These are phyloP conservation scores for Sorex maritimensis DNA, from an alignment of 2,797 vertebrate genomes.

Conservation along the genomic window DNA sequence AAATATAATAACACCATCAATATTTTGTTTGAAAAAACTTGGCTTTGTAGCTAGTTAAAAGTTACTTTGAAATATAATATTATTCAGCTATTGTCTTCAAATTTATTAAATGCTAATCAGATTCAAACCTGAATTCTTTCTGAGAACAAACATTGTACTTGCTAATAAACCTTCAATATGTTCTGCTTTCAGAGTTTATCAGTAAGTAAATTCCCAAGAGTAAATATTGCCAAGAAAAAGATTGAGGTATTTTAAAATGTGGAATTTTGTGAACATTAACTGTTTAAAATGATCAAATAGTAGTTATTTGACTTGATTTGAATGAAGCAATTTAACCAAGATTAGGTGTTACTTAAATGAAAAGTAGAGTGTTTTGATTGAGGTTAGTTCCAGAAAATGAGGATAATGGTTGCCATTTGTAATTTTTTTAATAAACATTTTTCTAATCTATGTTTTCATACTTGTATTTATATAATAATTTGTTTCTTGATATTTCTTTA, in stretches of 20 bases:
- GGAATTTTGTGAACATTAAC: conserved; percentile 44
- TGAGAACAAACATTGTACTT: conserved; percentile 25
- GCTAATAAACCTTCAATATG: not conserved
- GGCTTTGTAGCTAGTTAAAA: not conserved
- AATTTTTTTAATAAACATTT: conserved; percentile 34
- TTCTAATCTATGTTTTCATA: conserved; percentile 38
- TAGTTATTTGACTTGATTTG: conserved; percentile 58
- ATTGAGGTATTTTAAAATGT: conserved; percentile 21
- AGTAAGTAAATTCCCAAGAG: conserved; percentile 36
- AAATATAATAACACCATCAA: not conserved
- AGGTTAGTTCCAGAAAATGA: not conserved
- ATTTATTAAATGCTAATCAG: conserved; percentile 33
- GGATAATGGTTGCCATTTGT: not conserved
- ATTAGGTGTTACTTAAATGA: conserved; percentile 8
- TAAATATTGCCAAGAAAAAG: conserved; percentile 19
- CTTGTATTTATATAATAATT: not conserved
- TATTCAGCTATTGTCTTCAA: conserved; percentile 55
- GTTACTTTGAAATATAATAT: conserved; percentile 3
- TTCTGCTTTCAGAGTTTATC: conserved; percentile 55
- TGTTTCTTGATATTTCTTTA: not conserved
- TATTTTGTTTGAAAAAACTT: not conserved
- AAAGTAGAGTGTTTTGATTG: conserved; percentile 30
- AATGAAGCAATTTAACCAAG: conserved; percentile 36
- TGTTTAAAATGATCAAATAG: not conserved
- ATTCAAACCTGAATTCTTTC: conserved; percentile 7